Conservation (phyloP, 2,888 invertebrate species). For the Agrotis exclamationis region DNA sequence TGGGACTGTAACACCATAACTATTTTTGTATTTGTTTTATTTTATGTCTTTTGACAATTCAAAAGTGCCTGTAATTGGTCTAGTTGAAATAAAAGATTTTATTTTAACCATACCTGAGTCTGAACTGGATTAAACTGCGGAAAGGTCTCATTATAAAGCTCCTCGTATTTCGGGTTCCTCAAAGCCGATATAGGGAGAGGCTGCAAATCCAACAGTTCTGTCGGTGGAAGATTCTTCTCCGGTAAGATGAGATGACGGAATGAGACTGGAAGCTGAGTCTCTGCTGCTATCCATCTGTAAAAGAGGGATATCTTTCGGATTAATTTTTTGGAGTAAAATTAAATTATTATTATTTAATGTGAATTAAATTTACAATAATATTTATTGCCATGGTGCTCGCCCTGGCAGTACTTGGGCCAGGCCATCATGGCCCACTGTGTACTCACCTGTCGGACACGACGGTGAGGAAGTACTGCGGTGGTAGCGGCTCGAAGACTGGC, state of each 20-base stretch:
- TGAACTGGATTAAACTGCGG: conserved; percentile 99
- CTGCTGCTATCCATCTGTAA: conserved; percentile 96
- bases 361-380: no score
- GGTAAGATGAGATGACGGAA: conserved; percentile 99
- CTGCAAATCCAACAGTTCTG: conserved; percentile 98
- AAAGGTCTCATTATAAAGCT: conserved; percentile 96
- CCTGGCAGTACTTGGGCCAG: background rate
- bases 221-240: conserved; percentile 99
- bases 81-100: no score
- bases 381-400: no score
- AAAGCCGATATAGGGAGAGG: conserved; percentile 98
- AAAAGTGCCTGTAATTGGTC: no score
- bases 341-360: no score
- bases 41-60: no score
- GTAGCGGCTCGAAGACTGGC: conserved; percentile 99
- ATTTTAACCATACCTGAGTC: conserved; percentile 93
- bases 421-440: background rate
- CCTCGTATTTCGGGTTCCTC: conserved; percentile 96
- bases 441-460: conserved; percentile 95
- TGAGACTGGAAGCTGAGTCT: conserved; percentile 98
- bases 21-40: no score
- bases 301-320: no score
- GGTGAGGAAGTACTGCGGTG: conserved; percentile 99
- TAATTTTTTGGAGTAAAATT: no score
- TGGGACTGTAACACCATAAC: no score